Conservation (phyloP, 2,113 vertebrate genomes). For the Stercorarius parasiticus region DNA sequence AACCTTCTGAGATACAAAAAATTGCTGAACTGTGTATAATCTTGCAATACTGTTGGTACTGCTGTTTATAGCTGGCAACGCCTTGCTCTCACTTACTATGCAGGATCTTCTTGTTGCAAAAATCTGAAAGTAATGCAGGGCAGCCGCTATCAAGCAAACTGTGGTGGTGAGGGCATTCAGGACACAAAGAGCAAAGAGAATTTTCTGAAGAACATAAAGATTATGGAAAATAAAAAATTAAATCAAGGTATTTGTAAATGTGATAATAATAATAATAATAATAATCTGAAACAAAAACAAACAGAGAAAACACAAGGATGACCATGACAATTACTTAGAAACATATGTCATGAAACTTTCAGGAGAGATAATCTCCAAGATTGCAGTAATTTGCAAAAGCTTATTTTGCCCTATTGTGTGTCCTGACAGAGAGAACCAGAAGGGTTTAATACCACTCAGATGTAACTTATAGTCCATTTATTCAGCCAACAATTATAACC, state of each 20-base stretch:
- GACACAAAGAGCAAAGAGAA: conserved; percentile 83
- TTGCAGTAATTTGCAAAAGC: background rate
- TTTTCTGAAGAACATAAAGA: conserved; percentile 76
- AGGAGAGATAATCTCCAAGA: background rate
- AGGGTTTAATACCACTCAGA: background rate
- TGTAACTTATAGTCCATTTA: background rate
- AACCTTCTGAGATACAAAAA: background rate
- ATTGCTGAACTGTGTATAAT: background rate
- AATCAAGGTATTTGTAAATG: background rate
- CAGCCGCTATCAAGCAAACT: conserved; percentile 80
- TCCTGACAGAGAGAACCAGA: background rate
- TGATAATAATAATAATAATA: background rate
- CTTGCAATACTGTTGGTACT: background rate
- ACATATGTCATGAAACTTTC: background rate
- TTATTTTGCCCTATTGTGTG: background rate
- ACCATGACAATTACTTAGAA: background rate
- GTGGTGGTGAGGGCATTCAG: conserved; percentile 83
- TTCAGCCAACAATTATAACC: background rate
- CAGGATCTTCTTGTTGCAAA: conserved; percentile 74
- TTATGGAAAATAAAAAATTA: background rate
- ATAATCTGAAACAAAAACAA: background rate
- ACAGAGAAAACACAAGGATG: background rate
- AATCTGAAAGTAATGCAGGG: conserved; percentile 80
- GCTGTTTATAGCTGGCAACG: background rate
- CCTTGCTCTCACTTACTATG: conserved; percentile 72